phyloP scores from a whole-genome alignment of 2,797 vertebrate genomes.

The Cossypha dichroa region DNA sequence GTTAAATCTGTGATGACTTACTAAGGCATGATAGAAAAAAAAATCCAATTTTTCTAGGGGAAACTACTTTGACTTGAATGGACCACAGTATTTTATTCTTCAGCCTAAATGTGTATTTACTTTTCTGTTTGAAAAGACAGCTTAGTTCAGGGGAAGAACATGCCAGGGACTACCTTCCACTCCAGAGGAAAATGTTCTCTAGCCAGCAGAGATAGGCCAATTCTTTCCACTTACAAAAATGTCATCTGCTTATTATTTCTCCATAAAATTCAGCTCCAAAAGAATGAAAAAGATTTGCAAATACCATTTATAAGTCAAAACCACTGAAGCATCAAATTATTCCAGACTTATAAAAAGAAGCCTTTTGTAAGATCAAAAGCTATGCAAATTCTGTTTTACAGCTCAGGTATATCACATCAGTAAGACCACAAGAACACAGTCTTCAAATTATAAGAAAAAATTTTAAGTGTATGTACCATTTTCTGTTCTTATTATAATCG shows the following conservation, averaged over 20 bases:
- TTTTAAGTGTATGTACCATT: neutral
- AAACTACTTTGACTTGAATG: neutral
- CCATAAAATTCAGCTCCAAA: constrained; percentile 3
- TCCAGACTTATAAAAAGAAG: constrained; percentile 1
- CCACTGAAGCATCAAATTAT: constrained; percentile 26
- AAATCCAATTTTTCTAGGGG: accelerated
- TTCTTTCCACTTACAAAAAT: constrained; percentile 1
- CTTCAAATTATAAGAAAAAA: constrained; percentile 37
- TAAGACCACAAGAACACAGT: neutral
- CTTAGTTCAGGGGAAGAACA: neutral
- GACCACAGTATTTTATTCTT: neutral
- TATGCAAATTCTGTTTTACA: constrained; percentile 40
- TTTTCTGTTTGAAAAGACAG: neutral
- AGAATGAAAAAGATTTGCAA: constrained; percentile 14
- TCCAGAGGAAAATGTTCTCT: neutral
- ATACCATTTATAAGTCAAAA: constrained; percentile 31
- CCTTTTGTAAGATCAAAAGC: neutral
- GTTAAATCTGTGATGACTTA: neutral
- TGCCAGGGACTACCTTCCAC: neutral
- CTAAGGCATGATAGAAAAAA: neutral
- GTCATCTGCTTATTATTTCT: constrained; percentile 1
- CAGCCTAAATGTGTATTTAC: neutral
- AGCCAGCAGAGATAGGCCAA: neutral
- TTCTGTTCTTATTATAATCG: constrained; percentile 2
- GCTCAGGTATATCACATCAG: neutral